Percentiles rank a stretch among this genome's conserved stretches.
phyloP scores from a whole-genome alignment of 2,113 vertebrate species.

The Hippolais icterina region DNA sequence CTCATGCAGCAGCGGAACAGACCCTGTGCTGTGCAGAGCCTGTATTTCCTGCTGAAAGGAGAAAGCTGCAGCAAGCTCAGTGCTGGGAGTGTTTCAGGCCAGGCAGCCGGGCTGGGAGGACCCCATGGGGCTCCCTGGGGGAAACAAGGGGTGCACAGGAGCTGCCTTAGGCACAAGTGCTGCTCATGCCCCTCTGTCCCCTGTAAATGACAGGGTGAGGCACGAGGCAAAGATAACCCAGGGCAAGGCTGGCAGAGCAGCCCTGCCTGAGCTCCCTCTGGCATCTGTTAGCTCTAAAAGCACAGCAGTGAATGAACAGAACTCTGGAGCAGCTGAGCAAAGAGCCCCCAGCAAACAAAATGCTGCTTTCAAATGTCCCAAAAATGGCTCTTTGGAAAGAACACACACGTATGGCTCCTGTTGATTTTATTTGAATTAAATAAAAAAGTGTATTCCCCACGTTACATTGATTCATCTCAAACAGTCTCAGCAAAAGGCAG shows the following conservation, averaged over 20 bases:
- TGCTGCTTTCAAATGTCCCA: background rate
- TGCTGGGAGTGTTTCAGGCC: background rate
- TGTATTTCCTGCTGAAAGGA: background rate
- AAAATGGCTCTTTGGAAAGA: background rate
- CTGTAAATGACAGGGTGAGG: background rate
- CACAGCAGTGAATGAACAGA: constrained; percentile 34
- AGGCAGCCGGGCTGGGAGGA: background rate
- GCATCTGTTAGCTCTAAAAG: constrained; percentile 38
- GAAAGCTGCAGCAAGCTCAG: background rate
- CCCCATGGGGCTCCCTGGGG: accelerated
- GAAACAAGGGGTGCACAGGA: background rate
- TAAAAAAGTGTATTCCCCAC: constrained; percentile 54
- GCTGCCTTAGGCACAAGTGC: background rate
- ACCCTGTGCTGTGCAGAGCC: background rate
- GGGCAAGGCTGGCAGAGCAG: background rate
- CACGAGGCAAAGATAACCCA: background rate
- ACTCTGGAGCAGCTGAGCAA: background rate
- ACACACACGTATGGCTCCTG: background rate
- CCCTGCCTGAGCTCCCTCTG: background rate
- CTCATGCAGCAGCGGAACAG: background rate
- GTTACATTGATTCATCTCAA: constrained; percentile 45
- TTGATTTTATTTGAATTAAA: constrained; percentile 71
- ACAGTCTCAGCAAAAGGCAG: constrained; percentile 55
- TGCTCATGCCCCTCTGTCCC: background rate
- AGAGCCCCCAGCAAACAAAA: background rate